Percentiles rank a stretch among this genome's conserved stretches.
phyloP scores from a whole-genome alignment of 2,797 vertebrate species.

The Leontocebus nigricollis region DNA sequence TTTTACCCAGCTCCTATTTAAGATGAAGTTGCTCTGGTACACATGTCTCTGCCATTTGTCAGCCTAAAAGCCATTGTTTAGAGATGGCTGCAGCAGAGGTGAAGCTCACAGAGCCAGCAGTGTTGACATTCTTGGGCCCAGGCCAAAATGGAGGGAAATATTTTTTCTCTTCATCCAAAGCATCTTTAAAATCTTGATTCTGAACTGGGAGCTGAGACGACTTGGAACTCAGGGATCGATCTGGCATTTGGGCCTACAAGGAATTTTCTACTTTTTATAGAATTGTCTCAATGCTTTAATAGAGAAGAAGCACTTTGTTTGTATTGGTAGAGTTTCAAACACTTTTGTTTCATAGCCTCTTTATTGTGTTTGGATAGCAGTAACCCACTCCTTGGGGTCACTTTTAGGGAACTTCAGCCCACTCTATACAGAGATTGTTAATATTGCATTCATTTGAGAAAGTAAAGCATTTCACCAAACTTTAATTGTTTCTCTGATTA shows the following conservation, averaged over 20 bases:
- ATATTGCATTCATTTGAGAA: constrained; percentile 40
- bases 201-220: not conserved
- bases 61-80: not conserved
- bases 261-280: constrained; percentile 61
- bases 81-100: not conserved
- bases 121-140: constrained; percentile 20
- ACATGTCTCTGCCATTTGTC: not conserved
- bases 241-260: constrained; percentile 3
- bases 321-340: constrained; percentile 68
- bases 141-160: not conserved
- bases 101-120: not conserved
- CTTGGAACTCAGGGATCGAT: constrained; percentile 47
- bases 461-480: constrained; percentile 36
- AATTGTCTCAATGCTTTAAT: constrained; percentile 65
- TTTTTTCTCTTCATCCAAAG: not conserved
- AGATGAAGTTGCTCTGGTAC: not conserved
- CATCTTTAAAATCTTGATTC: constrained; percentile 58
- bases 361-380: constrained; percentile 72
- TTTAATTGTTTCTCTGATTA: constrained; percentile 44
- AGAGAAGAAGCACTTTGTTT: constrained; percentile 64
- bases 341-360: constrained; percentile 59
- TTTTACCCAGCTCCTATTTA: not conserved
- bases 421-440: constrained; percentile 7
- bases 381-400: constrained; percentile 49
- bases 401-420: constrained; percentile 52